Percentiles rank a stretch among this genome's conserved stretches.
phyloP scores from a whole-genome alignment of 2,797 vertebrate genomes.

The Amphiprion clarkii region DNA sequence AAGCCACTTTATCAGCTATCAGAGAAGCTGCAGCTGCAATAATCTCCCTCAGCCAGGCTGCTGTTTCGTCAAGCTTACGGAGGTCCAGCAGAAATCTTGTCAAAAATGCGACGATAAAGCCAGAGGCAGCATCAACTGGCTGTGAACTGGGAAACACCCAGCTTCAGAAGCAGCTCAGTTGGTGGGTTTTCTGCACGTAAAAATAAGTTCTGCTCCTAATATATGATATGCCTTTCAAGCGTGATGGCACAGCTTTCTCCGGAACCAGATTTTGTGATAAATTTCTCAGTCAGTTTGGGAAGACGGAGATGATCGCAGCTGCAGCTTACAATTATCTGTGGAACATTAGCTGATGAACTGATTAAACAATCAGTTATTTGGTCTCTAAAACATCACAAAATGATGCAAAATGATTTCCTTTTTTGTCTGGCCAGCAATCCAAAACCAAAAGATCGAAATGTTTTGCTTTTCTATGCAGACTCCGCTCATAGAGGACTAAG shows the following conservation, averaged over 20 bases:
- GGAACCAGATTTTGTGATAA: neutral
- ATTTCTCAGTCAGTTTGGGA: neutral
- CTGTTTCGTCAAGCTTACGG: conserved; percentile 1
- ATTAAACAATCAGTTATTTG: too few species aligned
- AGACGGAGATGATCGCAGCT: neutral
- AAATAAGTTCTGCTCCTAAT: neutral
- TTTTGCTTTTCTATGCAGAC: too few species aligned
- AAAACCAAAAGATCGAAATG: too few species aligned
- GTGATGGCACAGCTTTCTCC: too few species aligned
- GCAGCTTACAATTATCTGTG: neutral
- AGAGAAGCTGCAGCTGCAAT: conserved; percentile 34
- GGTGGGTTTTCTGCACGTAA: neutral
- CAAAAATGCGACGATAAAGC: conserved; percentile 19
- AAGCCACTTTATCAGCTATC: conserved; percentile 24
- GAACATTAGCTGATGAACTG: too few species aligned
- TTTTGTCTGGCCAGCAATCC: too few species aligned
- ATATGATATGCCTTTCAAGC: neutral
- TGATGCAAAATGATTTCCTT: too few species aligned
- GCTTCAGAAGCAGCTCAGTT: conserved; percentile 5
- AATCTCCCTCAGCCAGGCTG: conserved; percentile 48
- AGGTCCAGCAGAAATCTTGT: conserved; percentile 13
- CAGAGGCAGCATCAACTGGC: neutral
- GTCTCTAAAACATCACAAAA: too few species aligned
- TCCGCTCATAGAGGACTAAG: too few species aligned
- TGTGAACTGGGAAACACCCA: conserved; percentile 11